A percentile compares a stretch with the other conserved stretches of the same genome.
These are phyloP conservation scores for Scortum barcoo DNA, from an alignment of 2,113 vertebrate species.

Conservation along the genomic window DNA sequence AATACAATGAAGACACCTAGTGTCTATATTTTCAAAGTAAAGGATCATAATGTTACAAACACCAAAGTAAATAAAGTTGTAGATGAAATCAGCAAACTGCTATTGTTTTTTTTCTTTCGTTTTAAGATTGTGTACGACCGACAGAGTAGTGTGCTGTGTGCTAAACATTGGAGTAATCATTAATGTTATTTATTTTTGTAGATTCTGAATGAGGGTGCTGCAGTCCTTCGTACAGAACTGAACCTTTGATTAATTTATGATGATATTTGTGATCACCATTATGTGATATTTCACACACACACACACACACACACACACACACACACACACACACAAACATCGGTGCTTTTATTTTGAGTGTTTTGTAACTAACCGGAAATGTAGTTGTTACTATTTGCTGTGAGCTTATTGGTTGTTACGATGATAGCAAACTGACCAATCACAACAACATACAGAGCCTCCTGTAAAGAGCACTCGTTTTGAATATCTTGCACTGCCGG, in stretches of 20 bases:
- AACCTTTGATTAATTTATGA: too few relatives aligned
- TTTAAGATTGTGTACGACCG: not conserved
- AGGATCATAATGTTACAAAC: not conserved
- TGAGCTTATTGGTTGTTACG: not conserved
- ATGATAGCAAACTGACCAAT: conserved; percentile 51
- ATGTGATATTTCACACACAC: too few relatives aligned
- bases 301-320: too few relatives aligned
- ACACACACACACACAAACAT: too few relatives aligned
- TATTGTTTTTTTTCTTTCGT: not conserved
- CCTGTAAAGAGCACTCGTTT: conserved; percentile 41
- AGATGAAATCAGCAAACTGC: not conserved
- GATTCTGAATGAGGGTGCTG: not conserved
- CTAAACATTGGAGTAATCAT: not conserved
- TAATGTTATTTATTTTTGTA: not conserved
- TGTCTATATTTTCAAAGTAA: conserved; percentile 45
- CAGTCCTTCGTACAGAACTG: not conserved
- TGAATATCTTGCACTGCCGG: fast-evolving
- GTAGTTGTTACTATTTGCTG: not conserved
- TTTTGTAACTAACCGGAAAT: conserved; percentile 3
- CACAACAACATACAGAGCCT: not conserved
- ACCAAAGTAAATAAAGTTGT: not conserved
- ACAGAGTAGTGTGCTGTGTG: not conserved
- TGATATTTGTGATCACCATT: too few relatives aligned
- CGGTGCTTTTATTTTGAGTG: conserved; percentile 50
- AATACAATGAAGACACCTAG: not conserved